A percentile compares a stretch with the other conserved stretches of the same genome.
Conservation (phyloP, 2,888 invertebrate genomes). For the Leptopilina drosophilae region DNA sequence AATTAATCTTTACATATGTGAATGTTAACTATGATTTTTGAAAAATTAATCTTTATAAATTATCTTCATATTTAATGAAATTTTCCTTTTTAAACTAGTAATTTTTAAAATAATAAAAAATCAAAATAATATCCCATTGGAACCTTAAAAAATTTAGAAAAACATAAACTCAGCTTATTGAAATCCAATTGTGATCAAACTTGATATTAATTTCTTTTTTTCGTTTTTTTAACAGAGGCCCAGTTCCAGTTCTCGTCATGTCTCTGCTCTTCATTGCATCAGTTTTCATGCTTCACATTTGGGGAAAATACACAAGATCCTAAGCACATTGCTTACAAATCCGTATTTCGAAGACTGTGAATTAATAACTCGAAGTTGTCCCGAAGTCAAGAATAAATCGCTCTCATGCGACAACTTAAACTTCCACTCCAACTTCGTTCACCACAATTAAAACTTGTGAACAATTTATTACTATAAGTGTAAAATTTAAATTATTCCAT, state of each 20-base stretch:
- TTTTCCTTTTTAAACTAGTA: no score
- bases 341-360: slow-evolving; percentile 9
- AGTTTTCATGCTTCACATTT: slow-evolving; percentile 99
- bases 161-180: neutral
- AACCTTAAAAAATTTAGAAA: no score
- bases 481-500: slow-evolving; percentile 25
- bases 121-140: no score
- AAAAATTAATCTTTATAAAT: no score
- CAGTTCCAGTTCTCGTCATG: slow-evolving; percentile 99
- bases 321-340: slow-evolving; percentile 72
- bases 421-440: slow-evolving; percentile 26
- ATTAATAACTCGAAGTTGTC: slow-evolving; percentile 44
- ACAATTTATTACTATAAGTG: neutral
- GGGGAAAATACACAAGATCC: slow-evolving; percentile 98
- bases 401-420: neutral
- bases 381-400: slow-evolving; percentile 39
- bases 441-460: slow-evolving; percentile 16
- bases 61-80: no score
- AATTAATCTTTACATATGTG: no score
- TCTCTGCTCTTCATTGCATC: slow-evolving; percentile 99
- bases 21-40: no score
- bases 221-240: slow-evolving; percentile 81
- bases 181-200: no score
- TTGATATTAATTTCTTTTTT: slow-evolving; percentile 28
- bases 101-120: no score